phyloP scores from a whole-genome alignment of 2,888 invertebrate species.

The Heliconius aoede region DNA sequence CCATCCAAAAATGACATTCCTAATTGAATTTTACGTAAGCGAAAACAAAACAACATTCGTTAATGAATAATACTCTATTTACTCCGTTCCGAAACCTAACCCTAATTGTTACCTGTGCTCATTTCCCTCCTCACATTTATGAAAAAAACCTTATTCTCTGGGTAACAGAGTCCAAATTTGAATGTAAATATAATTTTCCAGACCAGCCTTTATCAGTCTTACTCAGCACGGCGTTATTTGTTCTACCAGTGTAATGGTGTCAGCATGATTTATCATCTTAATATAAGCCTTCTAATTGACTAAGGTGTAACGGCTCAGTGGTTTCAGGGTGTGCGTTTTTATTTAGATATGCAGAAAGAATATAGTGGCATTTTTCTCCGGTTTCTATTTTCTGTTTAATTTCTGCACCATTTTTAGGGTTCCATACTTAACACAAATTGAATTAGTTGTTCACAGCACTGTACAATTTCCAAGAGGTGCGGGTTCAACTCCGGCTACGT shows the following conservation, averaged over 20 bases:
- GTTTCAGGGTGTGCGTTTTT: background rate
- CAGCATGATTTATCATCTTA: conserved; percentile 34
- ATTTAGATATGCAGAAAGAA: too few species aligned
- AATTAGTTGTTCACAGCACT: too few species aligned
- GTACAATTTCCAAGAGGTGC: too few species aligned
- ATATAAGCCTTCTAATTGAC: conserved; percentile 24
- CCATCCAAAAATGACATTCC: conserved; percentile 3
- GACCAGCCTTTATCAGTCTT: conserved; percentile 33
- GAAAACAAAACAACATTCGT: conserved; percentile 23
- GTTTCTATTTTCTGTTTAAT: too few species aligned
- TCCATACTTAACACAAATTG: too few species aligned
- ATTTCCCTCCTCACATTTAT: conserved; percentile 22
- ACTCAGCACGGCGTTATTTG: conserved; percentile 32
- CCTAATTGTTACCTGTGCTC: conserved; percentile 42
- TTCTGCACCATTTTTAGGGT: too few species aligned
- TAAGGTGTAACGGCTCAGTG: conserved; percentile 8
- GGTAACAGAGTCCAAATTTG: conserved; percentile 11
- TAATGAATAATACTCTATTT: conserved; percentile 28
- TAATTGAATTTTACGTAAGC: conserved; percentile 24
- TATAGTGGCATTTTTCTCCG: too few species aligned
- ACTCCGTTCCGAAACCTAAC: conserved; percentile 36
- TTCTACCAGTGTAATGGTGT: conserved; percentile 32
- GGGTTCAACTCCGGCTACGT: too few species aligned
- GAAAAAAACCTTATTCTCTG: conserved; percentile 8
- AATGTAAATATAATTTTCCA: background rate